Evolutionary conservation across 2,797 vertebrate species (phyloP).

Genomic region (Sphaeramia orbicularis): DNA sequence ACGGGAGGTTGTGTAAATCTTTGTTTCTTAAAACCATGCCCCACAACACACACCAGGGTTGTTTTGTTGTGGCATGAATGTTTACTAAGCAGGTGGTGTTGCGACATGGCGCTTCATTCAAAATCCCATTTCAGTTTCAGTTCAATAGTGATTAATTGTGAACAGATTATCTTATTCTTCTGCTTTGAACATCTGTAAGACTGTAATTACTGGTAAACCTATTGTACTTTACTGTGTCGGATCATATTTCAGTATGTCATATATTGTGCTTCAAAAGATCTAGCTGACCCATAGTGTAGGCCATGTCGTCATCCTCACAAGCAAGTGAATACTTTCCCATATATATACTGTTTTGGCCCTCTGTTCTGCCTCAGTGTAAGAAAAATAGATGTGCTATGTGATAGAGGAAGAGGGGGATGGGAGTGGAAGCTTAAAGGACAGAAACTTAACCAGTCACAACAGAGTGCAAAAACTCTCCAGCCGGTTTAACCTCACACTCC

Average conservation of each 20-base stretch:
- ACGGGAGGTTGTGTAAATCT: conserved; percentile 37
- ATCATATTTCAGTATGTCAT: neutral
- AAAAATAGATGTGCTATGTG: conserved; percentile 51
- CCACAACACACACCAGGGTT: conserved; percentile 2
- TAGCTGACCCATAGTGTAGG: conserved; percentile 29
- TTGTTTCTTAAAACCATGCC: conserved; percentile 39
- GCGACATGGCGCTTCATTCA: conserved; percentile 4
- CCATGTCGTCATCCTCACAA: conserved; percentile 63
- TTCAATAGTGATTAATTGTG: neutral
- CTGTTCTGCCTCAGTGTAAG: conserved; percentile 44
- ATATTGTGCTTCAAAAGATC: conserved; percentile 14
- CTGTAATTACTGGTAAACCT: neutral
- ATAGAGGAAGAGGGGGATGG: conserved; percentile 46
- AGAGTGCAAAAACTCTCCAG: conserved; percentile 70
- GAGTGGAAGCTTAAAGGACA: conserved; percentile 25
- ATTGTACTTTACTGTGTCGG: neutral
- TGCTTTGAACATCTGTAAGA: neutral
- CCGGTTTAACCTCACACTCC: conserved; percentile 76
- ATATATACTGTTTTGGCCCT: conserved; percentile 23
- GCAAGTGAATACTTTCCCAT: conserved; percentile 43
- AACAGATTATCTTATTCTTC: neutral
- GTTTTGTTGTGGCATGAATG: conserved; percentile 61
- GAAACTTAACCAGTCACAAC: conserved; percentile 65
- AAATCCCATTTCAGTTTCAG: conserved; percentile 13
- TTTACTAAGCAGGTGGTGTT: conserved; percentile 45